Evolutionary conservation across 2,113 vertebrate genomes (phyloP).

Genomic region (Herpailurus yagouaroundi): DNA sequence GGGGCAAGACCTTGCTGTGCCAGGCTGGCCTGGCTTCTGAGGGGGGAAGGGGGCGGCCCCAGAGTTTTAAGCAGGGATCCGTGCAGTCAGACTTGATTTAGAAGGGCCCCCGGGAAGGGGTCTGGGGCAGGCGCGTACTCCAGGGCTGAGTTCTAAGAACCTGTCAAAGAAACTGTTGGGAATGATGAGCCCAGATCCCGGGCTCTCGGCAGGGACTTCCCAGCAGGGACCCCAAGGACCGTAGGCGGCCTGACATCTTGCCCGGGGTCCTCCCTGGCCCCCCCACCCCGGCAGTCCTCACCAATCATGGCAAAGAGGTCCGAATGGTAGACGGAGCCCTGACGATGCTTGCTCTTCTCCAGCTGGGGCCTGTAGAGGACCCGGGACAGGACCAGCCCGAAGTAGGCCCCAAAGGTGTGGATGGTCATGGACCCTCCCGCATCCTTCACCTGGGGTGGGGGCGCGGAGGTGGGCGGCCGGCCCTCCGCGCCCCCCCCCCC

Average conservation of each 20-base stretch:
- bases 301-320: slow-evolving; percentile 94
- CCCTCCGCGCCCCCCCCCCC: fast-evolving
- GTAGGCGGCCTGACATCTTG: not conserved
- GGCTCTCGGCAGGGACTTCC: not conserved
- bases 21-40: not conserved
- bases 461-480: fast-evolving
- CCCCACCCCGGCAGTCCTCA: slow-evolving; percentile 68
- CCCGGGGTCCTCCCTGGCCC: not conserved
- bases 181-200: not conserved
- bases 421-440: slow-evolving; percentile 95
- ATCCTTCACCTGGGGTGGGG: slow-evolving; percentile 88
- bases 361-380: slow-evolving; percentile 86
- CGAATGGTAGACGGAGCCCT: slow-evolving; percentile 85
- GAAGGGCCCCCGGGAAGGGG: not conserved
- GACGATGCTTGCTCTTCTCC: slow-evolving; percentile 87
- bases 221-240: not conserved
- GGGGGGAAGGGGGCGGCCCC: not conserved
- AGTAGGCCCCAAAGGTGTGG: slow-evolving; percentile 96
- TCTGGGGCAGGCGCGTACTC: not conserved
- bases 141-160: not conserved
- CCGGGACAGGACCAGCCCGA: slow-evolving; percentile 91
- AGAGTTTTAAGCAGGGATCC: not conserved
- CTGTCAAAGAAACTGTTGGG: not conserved
- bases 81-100: not conserved
- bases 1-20: not conserved